Evolutionary conservation across 2,888 invertebrate genomes (phyloP), one percentile per base, ranked within the genome.

Genomic region (Ashinkailepas kermadecensis): DNA sequence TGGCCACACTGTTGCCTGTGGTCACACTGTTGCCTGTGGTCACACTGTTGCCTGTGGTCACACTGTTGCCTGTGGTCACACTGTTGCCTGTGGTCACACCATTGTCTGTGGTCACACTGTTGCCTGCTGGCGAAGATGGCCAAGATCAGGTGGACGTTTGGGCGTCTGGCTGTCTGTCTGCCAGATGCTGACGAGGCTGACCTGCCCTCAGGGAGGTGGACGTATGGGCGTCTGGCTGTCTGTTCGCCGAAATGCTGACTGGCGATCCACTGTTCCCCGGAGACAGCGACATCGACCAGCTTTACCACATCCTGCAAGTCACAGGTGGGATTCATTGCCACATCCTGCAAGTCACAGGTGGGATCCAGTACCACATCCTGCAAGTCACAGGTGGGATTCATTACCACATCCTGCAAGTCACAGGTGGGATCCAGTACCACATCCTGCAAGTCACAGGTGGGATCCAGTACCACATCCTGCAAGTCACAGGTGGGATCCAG

Each of bases 231-330:
- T 90, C 93, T 7, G 95, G 95, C 0, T 95, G 95, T 85, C 88
- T 95, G 82, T 92, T 93, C 85, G 91, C 94, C 4, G 95, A 95
- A 89, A 94, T 95, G 93, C 89, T 95, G 88, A 93, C 92, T 0
- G 95, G 95, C 0, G 94, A 94, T 85, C 94, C 95, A 0, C 87
- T 95, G 81, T 95, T 95, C 88, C 95, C 95, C 0, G 95, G 95
- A 0, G 94, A 95, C 86, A 95, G 95, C 0, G 95, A 96, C 87
- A 93, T 95, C 81, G 96, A 96, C 87, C 95, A 95, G 86, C 89
- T 96, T 0, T 94, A 92, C 85, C 91, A 93, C 84, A 95, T 95
- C 84, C 92, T 93, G 67, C 93, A 92, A 88, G 90, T 92, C 86
- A 90, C 95, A 83, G 95, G 95, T 92, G 85, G 88, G 89, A 83